Conservation (phyloP, 1,140 invertebrate species). For the Lordiphosa collinella region DNA sequence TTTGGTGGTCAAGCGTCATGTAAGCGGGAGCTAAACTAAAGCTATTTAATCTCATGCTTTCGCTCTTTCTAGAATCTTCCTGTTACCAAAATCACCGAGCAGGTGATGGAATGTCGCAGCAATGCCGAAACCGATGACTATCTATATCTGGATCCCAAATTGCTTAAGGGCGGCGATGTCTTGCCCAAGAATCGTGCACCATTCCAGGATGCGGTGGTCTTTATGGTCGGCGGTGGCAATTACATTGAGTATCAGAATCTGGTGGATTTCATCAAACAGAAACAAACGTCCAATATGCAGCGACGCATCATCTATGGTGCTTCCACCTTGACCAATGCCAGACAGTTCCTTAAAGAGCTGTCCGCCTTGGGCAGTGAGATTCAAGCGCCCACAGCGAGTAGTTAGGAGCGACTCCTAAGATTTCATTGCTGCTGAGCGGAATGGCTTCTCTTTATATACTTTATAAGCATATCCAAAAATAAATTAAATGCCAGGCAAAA, state of each 20-base stretch:
- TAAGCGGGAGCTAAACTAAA: no score
- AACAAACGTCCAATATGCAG: slow-evolving; percentile 85
- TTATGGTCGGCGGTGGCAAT: slow-evolving; percentile 98
- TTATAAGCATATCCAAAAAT: slow-evolving; percentile 78
- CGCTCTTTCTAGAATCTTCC: slow-evolving; percentile 89
- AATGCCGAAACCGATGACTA: slow-evolving; percentile 91
- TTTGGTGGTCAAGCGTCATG: slow-evolving; percentile 98
- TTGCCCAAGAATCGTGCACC: slow-evolving; percentile 84
- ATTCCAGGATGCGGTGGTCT: slow-evolving; percentile 95
- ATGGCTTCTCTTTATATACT: slow-evolving; percentile 51
- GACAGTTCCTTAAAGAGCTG: slow-evolving; percentile 95
- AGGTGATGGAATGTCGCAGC: slow-evolving; percentile 92
- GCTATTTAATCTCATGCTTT: no score
- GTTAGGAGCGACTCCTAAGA: slow-evolving; percentile 60
- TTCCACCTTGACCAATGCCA: slow-evolving; percentile 94
- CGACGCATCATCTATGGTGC: slow-evolving; percentile 97
- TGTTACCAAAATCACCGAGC: slow-evolving; percentile 94
- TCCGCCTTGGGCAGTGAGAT: slow-evolving; percentile 87
- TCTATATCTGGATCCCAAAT: slow-evolving; percentile 95
- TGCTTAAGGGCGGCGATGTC: slow-evolving; percentile 87
- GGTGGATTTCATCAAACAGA: slow-evolving; percentile 95
- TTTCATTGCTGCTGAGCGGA: slow-evolving; percentile 59
- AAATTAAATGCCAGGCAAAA: slow-evolving; percentile 70
- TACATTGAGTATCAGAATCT: slow-evolving; percentile 99
- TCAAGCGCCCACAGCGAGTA: slow-evolving; percentile 75